Evolutionary conservation across 2,888 invertebrate species (phyloP), one percentile per base, ranked within the genome.

Genomic region (Tiliacea aurago): DNA sequence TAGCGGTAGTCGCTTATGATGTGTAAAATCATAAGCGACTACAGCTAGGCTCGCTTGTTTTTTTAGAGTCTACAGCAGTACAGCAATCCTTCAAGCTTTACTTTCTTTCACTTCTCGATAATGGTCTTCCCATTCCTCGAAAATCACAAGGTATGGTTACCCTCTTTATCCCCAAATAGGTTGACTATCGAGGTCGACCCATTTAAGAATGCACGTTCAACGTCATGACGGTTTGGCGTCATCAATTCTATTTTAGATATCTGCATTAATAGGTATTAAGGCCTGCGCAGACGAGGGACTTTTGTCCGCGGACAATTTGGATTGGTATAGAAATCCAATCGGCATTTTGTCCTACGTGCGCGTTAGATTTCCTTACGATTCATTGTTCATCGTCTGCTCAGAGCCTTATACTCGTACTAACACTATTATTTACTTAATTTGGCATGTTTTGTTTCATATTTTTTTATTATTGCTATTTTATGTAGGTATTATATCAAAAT

Each of bases 151-250:
- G 20, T 15, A 53, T 75, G 33, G 73, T 59, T 49, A 65, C 53
- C 56, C 70, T 74, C 11, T 15, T 51, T 53, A 53, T 20, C 23
- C 59, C 65, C 23, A 74, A 81, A 84, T 86, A 86, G 69, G 37
- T 53, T 63, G 33, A 33, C 70, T 77, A 43, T 74, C 10, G 33
- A 81, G 59, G 64, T 49, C 65, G 70, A 59, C 64, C 74, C 47
- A 70, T 62, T 78, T 77, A 45, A 71, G 37, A 69, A 67, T 73
- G 68, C 63, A 37, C 64, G 43, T 67, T 55, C 63, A 37, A 71
- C 80, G 65, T 67, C 73, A 75, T 33, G 13, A 43, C 37, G 49
- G 23, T n/a, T 71, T 51, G 47, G 28, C 37, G 56, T 45, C 47
- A 37, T 10, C 11, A 61, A 23, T 72, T 56, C 33, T 85, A 76